Evolutionary conservation across 2,113 vertebrate species (phyloP).

Genomic region (Indri indri): DNA sequence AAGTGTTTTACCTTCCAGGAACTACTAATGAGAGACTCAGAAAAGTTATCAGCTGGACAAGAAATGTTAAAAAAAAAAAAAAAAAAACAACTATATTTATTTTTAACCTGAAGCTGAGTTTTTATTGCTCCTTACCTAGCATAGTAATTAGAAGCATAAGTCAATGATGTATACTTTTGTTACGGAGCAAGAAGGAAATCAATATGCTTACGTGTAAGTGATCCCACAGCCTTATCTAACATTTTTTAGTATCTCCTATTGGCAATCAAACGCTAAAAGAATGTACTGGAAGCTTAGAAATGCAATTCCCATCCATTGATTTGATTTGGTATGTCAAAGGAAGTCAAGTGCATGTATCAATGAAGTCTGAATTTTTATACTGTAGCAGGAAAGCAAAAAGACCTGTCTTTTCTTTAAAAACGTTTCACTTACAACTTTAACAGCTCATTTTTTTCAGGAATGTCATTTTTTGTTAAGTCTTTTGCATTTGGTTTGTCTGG

Average conservation of each 20-base stretch:
- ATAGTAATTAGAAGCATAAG: neutral
- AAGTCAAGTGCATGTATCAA: rapidly evolving
- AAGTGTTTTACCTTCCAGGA: neutral
- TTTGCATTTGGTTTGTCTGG: neutral
- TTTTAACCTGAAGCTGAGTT: slow-evolving; percentile 21
- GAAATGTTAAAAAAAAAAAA: neutral
- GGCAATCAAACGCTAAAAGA: neutral
- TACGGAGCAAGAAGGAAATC: neutral
- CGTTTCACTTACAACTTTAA: neutral
- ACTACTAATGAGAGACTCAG: neutral
- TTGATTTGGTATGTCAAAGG: neutral
- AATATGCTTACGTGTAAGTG: neutral
- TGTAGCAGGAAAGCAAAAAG: neutral
- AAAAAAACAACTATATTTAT: neutral
- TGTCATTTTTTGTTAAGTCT: neutral
- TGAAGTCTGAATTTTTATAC: neutral
- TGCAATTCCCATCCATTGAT: rapidly evolving
- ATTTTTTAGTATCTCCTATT: neutral
- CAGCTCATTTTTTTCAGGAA: neutral
- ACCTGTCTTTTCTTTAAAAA: neutral
- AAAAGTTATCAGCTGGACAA: neutral
- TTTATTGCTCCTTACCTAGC: neutral
- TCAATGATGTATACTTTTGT: neutral
- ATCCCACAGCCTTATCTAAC: neutral
- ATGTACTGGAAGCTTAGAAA: neutral